Evolutionary conservation across 1,140 invertebrate genomes (phyloP).

Genomic region (Drosophila dunni): DNA sequence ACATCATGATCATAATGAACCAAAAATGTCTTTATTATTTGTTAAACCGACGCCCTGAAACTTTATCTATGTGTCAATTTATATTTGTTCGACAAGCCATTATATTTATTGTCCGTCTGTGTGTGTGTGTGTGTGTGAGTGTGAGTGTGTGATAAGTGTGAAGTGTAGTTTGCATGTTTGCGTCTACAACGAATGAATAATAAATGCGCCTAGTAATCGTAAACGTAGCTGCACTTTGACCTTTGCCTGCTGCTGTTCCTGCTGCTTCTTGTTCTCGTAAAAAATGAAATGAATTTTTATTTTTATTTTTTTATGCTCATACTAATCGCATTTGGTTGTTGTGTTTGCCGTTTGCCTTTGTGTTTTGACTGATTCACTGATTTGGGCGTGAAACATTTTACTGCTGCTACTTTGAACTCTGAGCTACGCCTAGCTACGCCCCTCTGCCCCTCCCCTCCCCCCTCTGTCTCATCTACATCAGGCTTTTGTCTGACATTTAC

Average conservation of each 20-base stretch:
- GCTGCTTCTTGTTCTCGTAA: slow-evolving; percentile 4
- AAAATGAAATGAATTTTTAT: slow-evolving; percentile 18
- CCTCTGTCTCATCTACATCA: neutral
- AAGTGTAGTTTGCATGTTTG: slow-evolving; percentile 56
- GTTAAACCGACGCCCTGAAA: slow-evolving; percentile 40
- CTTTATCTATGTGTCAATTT: slow-evolving; percentile 59
- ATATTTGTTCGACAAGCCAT: slow-evolving; percentile 57
- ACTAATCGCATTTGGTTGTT: slow-evolving; percentile 40
- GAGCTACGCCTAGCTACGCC: slow-evolving; percentile 8
- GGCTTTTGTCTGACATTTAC: slow-evolving; percentile 11
- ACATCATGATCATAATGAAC: slow-evolving; percentile 23
- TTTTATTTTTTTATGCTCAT: slow-evolving; percentile 3
- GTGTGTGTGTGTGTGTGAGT: slow-evolving; percentile 14
- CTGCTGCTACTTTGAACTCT: slow-evolving; percentile 36
- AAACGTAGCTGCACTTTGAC: slow-evolving; percentile 54
- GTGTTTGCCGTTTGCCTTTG: slow-evolving; percentile 39
- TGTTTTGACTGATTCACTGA: slow-evolving; percentile 21
- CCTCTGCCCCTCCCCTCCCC: neutral
- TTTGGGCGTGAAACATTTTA: slow-evolving; percentile 50
- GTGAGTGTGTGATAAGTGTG: slow-evolving; percentile 25
- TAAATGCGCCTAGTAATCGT: slow-evolving; percentile 55
- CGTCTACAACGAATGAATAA: slow-evolving; percentile 53
- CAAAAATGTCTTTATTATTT: slow-evolving; percentile 30
- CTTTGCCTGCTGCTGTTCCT: slow-evolving; percentile 27
- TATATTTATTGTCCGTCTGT: slow-evolving; percentile 38